A percentile compares a stretch with the other conserved stretches of the same genome.
These are phyloP conservation scores for Varanus salvator DNA, from an alignment of 2,113 vertebrate genomes.

Conservation along the genomic window DNA sequence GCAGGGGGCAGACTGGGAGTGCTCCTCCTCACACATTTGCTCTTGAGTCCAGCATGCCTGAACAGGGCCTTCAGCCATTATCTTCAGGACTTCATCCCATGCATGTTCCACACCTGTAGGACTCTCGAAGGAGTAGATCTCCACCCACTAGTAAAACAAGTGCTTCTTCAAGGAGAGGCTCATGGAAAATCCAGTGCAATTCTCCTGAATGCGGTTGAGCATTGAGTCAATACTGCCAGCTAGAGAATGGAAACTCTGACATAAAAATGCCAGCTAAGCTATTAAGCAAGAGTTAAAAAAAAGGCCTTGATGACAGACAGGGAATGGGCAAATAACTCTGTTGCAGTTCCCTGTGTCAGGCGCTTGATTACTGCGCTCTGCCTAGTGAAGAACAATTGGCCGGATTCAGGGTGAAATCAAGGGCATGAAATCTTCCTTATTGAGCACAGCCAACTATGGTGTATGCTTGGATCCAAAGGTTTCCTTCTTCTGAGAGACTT, in stretches of 20 bases:
- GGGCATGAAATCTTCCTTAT: neutral
- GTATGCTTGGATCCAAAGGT: neutral
- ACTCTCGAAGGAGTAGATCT: neutral
- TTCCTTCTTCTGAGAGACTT: neutral
- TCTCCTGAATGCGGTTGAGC: slow-evolving; percentile 11
- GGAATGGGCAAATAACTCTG: neutral
- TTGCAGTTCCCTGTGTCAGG: neutral
- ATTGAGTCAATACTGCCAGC: neutral
- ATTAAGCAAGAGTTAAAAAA: neutral
- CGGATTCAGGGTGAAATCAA: neutral
- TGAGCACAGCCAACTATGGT: neutral
- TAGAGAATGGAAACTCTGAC: neutral
- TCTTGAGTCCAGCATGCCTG: no score
- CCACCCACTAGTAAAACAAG: slow-evolving; percentile 5
- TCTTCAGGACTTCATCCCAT: neutral
- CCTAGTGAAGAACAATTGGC: neutral
- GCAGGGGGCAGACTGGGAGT: no score
- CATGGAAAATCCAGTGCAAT: neutral
- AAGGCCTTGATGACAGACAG: fast-evolving
- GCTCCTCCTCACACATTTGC: no score
- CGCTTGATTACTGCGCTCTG: fast-evolving
- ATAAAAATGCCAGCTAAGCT: slow-evolving; percentile 1
- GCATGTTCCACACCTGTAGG: neutral
- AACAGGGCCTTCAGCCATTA: neutral
- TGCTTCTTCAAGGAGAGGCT: neutral